Evolutionary conservation across 2,888 invertebrate genomes (phyloP), one percentile per base, ranked within the genome.

Genomic region (Gastracanthus pulcherrimus): DNA sequence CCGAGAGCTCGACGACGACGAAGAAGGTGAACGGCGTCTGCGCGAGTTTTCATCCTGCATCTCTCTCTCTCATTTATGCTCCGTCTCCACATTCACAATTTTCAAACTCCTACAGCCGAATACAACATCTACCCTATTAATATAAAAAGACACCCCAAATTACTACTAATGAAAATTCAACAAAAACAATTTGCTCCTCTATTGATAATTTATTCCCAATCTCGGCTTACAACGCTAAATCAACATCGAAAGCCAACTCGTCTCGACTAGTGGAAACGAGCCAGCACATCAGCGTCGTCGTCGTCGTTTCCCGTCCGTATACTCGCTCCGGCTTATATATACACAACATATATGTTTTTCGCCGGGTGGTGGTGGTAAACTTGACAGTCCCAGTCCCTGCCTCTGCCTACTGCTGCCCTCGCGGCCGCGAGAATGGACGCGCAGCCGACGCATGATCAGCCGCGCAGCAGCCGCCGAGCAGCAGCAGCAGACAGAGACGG

Each of bases 1-100:
- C 41, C 16, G 31, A 2, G 34, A 23, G 16, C 23, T 19, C 45
- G 0, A 38, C 55, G 66, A 51, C 48, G 51, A 55, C 41, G 64
- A 31, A 58, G 26, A 64, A 75, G 51, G 67, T 48, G 60, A 70
- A 70, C 66, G 55, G 55, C 55, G 78, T 78, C 71, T 62, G 72
- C 66, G 72, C 51, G 23, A 31, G 60, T 77, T n/a, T n/a, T n/a
- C n/a, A n/a, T n/a, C n/a, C n/a, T n/a, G n/a, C 45, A 7, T 58
- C 23, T 62, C 19, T 67, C 48, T 67, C 58, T 62, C 58, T 58
- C 2, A 16, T 16, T 6, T 16, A 9, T 41, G 9, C 55, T 55
- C 51, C 48, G 19, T 51, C 55, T 26, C 55, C 26, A 26, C 5
- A 36, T 70, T 31, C 55, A 23, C 13, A 45, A 23, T 19, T 51